Base-by-base conservation (phyloP, 1,140 invertebrate genomes). In the Radopholus similis region DNA sequence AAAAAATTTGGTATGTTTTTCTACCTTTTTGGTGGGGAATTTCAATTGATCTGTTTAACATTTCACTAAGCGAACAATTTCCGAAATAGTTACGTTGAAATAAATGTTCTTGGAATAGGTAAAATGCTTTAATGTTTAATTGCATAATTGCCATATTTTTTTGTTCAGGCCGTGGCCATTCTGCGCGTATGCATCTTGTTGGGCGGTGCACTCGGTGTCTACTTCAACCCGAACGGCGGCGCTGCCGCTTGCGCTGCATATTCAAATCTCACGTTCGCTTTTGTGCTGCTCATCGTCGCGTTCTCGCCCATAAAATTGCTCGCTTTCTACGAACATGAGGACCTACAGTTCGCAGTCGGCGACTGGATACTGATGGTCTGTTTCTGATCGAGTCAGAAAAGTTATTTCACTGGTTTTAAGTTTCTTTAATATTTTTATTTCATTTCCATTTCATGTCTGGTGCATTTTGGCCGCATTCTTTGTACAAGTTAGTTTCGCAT, bases 221-320 rank as follows among this genome's bases (percentile, higher is more conserved):
- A 72, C 42, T 69, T 68, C 1, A 83, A 78, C 57, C 80, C 79
- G 6, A 68, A 63, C 30, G 66, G 71, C 60, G 76, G 68, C n/a
- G 57, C 77, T n/a, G 57, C 65, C 44, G 80, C 72, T 2, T 73
- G 76, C 37, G 65, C 70, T 37, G 75, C 74, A 30, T 59, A 62
- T 56, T 77, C 74, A 23, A 79, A 79, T 58, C 23, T 77, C 18
- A 68, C 70, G 3, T 79, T 80, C 47, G 77, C 78, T 13, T 64
- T 71, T 11, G 49, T 72, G 9, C 32, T 72, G 23, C 13, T 74
- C 11, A 70, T 75, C 30, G 68, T 77, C 44, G 79, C 79, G 4
- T 81, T 80, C 18, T 79, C 78, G 1, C 79, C 79, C 4, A 72
- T 80, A 4, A 81, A 81, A 75, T 53, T 81, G 2, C 74, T 81